Conservation (phyloP, 2,888 invertebrate genomes). For the Candidula unifasciata region DNA sequence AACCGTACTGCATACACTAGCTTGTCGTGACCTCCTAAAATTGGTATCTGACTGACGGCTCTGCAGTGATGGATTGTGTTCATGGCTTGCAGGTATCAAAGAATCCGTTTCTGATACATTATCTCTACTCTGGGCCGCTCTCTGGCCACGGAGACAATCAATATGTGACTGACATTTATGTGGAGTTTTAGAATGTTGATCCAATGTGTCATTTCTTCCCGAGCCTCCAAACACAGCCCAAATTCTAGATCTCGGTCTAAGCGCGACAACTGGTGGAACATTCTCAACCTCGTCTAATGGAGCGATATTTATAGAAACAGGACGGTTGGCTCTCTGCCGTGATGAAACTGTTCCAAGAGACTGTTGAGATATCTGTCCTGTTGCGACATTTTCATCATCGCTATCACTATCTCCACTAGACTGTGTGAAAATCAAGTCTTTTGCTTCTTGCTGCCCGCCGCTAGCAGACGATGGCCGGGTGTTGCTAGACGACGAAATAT, state of each 20-base stretch:
- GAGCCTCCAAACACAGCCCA: not conserved
- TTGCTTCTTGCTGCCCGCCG: not conserved
- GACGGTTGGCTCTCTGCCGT: not conserved
- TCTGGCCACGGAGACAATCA: not conserved
- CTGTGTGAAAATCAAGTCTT: not conserved
- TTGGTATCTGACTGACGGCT: not conserved
- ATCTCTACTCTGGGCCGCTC: not conserved
- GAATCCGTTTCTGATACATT: not conserved
- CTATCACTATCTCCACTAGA: not conserved
- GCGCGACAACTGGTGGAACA: not conserved
- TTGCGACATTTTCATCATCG: not conserved
- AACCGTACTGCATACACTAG: not conserved
- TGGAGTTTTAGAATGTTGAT: not conserved
- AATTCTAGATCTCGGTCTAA: not conserved
- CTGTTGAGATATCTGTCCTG: not conserved
- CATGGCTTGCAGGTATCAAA: not conserved
- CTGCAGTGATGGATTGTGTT: not conserved
- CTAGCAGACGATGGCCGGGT: not conserved
- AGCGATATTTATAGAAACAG: not conserved
- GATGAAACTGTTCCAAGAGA: not conserved
- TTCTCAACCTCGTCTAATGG: not conserved
- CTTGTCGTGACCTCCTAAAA: not conserved
- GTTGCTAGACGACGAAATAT: not conserved
- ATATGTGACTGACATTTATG: not conserved
- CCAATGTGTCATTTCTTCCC: not conserved